These are phyloP conservation scores for Rhinopomastus cyanomelas DNA, from an alignment of 2,113 vertebrate species.

Conservation along the genomic window DNA sequence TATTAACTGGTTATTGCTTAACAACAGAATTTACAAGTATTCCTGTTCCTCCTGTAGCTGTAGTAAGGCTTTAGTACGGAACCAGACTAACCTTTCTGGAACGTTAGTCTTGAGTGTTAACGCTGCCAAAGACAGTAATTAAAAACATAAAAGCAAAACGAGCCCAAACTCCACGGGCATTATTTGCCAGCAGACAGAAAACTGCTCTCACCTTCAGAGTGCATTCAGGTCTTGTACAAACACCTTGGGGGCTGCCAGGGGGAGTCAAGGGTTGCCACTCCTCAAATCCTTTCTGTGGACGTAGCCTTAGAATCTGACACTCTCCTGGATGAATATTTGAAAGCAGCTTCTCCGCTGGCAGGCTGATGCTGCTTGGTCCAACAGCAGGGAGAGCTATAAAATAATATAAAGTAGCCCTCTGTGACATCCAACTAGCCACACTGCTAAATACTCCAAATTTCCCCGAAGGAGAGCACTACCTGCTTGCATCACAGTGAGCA, in stretches of 20 bases:
- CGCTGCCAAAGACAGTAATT: neutral
- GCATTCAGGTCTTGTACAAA: neutral
- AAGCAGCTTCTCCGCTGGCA: neutral
- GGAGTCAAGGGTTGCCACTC: accelerated
- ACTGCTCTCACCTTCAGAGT: neutral
- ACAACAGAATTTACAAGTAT: neutral
- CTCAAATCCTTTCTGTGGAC: neutral
- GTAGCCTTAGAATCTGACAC: neutral
- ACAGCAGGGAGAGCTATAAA: neutral
- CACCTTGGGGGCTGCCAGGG: accelerated
- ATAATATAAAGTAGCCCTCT: neutral
- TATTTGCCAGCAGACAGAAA: neutral
- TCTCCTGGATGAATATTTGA: neutral
- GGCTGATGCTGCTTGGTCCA: accelerated
- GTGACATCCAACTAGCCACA: too few relatives aligned
- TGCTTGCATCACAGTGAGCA: accelerated
- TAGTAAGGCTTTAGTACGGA: neutral
- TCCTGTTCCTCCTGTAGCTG: neutral
- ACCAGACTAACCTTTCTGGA: neutral
- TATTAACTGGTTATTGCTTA: neutral
- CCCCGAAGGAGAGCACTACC: neutral
- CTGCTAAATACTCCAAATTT: neutral
- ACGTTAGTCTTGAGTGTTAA: neutral
- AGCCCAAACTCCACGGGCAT: neutral
- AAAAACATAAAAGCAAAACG: neutral